Conservation (phyloP, 2,888 invertebrate species). For the Lapara coniferarum region DNA sequence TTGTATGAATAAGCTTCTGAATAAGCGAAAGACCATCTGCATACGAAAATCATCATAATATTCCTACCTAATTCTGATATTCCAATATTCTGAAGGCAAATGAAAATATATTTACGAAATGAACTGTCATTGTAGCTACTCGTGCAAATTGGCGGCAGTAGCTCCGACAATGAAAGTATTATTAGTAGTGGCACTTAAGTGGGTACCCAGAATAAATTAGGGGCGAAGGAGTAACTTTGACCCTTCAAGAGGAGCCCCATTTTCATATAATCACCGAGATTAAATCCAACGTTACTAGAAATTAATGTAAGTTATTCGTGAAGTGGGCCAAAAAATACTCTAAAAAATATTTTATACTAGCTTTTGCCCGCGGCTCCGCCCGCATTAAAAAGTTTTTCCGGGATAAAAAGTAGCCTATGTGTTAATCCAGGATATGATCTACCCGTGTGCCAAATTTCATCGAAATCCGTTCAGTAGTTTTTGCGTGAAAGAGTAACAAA, state of each 20-base stretch:
- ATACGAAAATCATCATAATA: too few species aligned
- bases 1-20: too few species aligned
- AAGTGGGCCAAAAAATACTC: neutral
- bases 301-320: slow-evolving; percentile 30
- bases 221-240: slow-evolving; percentile 40
- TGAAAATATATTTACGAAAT: neutral
- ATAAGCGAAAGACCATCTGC: too few species aligned
- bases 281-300: slow-evolving; percentile 50
- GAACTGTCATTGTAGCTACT: slow-evolving; percentile 10
- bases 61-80: too few species aligned
- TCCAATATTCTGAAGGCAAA: neutral
- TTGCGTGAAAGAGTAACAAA: too few species aligned
- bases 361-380: too few species aligned
- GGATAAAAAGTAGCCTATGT: too few species aligned
- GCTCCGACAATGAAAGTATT: slow-evolving; percentile 32
- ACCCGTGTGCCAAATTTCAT: too few species aligned
- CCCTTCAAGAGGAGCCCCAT: slow-evolving; percentile 41
- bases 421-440: too few species aligned
- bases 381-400: too few species aligned
- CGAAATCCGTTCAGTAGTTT: too few species aligned
- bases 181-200: slow-evolving; percentile 26
- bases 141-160: slow-evolving; percentile 10
- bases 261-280: slow-evolving; percentile 54
- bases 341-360: too few species aligned
- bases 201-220: slow-evolving; percentile 48